phyloP scores from a whole-genome alignment of 2,888 invertebrate species.

The Agrotis puta region DNA sequence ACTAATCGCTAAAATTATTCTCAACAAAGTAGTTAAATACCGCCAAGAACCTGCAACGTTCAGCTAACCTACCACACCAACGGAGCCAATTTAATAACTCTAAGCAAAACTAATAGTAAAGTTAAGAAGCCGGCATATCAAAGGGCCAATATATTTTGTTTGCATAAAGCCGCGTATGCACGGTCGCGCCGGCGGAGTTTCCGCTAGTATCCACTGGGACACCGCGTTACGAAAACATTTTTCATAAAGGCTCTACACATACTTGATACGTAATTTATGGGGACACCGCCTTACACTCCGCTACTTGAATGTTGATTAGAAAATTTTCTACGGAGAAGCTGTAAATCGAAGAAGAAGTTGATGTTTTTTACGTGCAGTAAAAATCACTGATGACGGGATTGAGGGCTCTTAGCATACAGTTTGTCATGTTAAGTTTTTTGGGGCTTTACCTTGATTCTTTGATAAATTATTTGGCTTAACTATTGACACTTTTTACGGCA shows the following conservation, averaged over 20 bases:
- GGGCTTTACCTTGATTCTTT: slow-evolving; percentile 11
- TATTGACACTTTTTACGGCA: slow-evolving; percentile 10
- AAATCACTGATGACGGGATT: slow-evolving; percentile 51
- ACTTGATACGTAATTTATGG: slow-evolving; percentile 89
- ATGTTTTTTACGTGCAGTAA: slow-evolving; percentile 60
- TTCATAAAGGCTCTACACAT: slow-evolving; percentile 87
- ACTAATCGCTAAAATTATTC: background rate
- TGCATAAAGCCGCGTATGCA: slow-evolving; percentile 71
- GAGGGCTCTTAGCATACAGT: slow-evolving; percentile 53
- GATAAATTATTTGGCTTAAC: slow-evolving; percentile 17
- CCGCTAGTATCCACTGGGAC: slow-evolving; percentile 75
- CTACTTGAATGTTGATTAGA: slow-evolving; percentile 88
- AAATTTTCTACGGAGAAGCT: slow-evolving; percentile 66
- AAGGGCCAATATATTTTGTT: slow-evolving; percentile 81
- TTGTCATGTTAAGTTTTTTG: slow-evolving; percentile 35
- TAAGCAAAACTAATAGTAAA: slow-evolving; percentile 75
- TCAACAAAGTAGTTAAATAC: slow-evolving; percentile 9
- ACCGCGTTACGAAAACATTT: slow-evolving; percentile 84
- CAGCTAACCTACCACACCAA: slow-evolving; percentile 29
- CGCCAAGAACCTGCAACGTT: background rate
- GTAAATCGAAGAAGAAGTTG: slow-evolving; percentile 51
- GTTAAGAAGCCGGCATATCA: slow-evolving; percentile 78
- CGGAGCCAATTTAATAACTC: slow-evolving; percentile 70
- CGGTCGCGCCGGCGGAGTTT: slow-evolving; percentile 70
- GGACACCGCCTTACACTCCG: slow-evolving; percentile 83